phyloP scores from a whole-genome alignment of 2,113 vertebrate genomes.

The Verasper variegatus region DNA sequence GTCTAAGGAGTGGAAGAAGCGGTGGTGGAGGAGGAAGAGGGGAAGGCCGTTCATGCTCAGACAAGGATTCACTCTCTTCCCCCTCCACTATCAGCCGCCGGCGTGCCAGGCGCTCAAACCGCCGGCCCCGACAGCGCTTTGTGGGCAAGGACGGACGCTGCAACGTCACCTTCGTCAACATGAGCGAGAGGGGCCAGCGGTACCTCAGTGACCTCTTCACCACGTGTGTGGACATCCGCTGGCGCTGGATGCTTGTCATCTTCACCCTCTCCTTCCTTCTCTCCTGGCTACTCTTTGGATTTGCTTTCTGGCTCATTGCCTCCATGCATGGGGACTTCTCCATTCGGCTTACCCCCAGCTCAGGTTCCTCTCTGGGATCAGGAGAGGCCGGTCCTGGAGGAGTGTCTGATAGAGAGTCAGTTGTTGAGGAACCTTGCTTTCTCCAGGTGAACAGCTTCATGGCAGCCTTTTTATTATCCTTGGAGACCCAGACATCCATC shows the following conservation, averaged over 20 bases:
- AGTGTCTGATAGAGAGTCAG: constrained; percentile 62
- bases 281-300: constrained; percentile 93
- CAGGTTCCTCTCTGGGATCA: constrained; percentile 53
- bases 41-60: constrained; percentile 53
- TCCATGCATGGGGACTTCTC: constrained; percentile 88
- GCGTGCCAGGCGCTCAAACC: constrained; percentile 56
- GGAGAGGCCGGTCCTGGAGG: constrained; percentile 60
- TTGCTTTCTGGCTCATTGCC: constrained; percentile 92
- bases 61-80: constrained; percentile 62
- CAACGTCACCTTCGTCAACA: constrained; percentile 92
- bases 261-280: constrained; percentile 93
- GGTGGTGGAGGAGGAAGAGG: constrained; percentile 64
- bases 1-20: constrained; percentile 56
- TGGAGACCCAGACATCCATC: constrained; percentile 95
- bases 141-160: constrained; percentile 93
- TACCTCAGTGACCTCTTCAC: constrained; percentile 93
- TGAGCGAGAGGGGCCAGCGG: constrained; percentile 90
- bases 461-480: constrained; percentile 91
- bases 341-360: constrained; percentile 65
- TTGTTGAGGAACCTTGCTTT: constrained; percentile 84
- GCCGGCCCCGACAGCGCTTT: constrained; percentile 85
- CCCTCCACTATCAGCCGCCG: constrained; percentile 61
- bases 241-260: constrained; percentile 93
- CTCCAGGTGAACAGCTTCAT: constrained; percentile 90
- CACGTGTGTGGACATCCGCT: constrained; percentile 93